Evolutionary conservation across 2,797 vertebrate species (phyloP).

Genomic region (Propithecus perrieri): DNA sequence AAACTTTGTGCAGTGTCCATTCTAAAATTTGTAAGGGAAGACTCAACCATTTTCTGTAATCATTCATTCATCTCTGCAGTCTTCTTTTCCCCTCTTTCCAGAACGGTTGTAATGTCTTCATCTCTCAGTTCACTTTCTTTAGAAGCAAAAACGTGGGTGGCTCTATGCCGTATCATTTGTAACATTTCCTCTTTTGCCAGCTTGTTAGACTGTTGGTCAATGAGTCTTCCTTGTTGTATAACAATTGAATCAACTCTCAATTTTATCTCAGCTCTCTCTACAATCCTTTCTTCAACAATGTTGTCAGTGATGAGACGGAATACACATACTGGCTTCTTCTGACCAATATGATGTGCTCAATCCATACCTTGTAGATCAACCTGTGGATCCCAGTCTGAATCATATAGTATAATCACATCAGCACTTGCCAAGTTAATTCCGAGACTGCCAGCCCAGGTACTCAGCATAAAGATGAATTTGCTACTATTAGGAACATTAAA

Average conservation of each 20-base stretch:
- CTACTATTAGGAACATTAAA: constrained; percentile 89
- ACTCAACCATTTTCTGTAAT: constrained; percentile 91
- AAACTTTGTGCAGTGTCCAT: constrained; percentile 93
- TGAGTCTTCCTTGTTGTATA: constrained; percentile 92
- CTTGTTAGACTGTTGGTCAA: constrained; percentile 93
- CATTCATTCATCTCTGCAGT: constrained; percentile 93
- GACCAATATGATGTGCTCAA: constrained; percentile 91
- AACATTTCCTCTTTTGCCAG: constrained; percentile 93
- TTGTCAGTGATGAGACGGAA: constrained; percentile 92
- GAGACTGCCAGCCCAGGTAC: constrained; percentile 90
- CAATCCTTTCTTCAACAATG: constrained; percentile 91
- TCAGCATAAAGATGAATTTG: constrained; percentile 91
- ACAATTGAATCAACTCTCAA: constrained; percentile 90
- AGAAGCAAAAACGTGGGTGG: constrained; percentile 92
- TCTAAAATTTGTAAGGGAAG: constrained; percentile 91
- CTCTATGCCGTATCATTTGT: constrained; percentile 93
- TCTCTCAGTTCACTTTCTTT: constrained; percentile 93
- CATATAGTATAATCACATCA: constrained; percentile 90
- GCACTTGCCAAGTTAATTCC: constrained; percentile 91
- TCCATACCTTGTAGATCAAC: constrained; percentile 91
- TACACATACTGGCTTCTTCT: constrained; percentile 89
- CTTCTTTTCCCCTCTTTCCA: constrained; percentile 94
- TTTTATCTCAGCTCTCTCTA: constrained; percentile 91
- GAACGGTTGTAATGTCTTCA: constrained; percentile 90
- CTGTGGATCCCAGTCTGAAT: constrained; percentile 91